These are phyloP conservation scores for Gopherus flavomarginatus DNA, from an alignment of 2,113 vertebrate genomes.

Conservation along the genomic window DNA sequence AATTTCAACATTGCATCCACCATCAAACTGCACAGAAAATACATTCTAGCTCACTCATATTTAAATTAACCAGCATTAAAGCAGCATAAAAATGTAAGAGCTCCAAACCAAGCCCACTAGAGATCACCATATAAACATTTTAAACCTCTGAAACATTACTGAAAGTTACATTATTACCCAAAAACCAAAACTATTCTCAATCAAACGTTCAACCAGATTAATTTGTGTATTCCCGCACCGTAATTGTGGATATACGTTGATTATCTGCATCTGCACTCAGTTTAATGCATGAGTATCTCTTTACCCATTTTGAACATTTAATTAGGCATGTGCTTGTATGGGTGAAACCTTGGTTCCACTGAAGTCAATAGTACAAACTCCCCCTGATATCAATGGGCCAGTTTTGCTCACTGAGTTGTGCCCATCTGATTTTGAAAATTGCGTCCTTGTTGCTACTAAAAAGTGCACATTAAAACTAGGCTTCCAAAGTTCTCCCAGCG, in stretches of 20 bases:
- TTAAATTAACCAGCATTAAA: neutral
- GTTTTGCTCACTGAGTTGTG: neutral
- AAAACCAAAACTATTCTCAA: neutral
- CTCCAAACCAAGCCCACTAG: neutral
- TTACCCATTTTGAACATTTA: neutral
- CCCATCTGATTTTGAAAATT: neutral
- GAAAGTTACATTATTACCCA: neutral
- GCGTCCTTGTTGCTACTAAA: neutral
- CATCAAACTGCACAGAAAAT: neutral
- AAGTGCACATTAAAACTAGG: neutral
- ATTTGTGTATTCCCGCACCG: neutral
- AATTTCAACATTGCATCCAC: neutral
- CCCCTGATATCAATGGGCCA: neutral
- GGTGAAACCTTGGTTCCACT: neutral
- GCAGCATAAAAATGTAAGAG: neutral
- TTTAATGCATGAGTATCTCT: fast-evolving
- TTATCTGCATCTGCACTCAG: neutral
- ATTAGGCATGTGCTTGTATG: neutral
- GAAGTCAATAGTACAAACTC: neutral
- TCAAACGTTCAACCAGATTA: neutral
- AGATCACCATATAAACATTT: neutral
- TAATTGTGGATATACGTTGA: fast-evolving
- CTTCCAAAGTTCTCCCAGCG: neutral
- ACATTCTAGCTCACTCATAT: neutral
- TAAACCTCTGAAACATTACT: neutral